Percentiles rank a stretch among this genome's conserved stretches.
These are phyloP conservation scores for Caerostris darwini DNA, from an alignment of 1,140 invertebrate species.

Conservation along the genomic window DNA sequence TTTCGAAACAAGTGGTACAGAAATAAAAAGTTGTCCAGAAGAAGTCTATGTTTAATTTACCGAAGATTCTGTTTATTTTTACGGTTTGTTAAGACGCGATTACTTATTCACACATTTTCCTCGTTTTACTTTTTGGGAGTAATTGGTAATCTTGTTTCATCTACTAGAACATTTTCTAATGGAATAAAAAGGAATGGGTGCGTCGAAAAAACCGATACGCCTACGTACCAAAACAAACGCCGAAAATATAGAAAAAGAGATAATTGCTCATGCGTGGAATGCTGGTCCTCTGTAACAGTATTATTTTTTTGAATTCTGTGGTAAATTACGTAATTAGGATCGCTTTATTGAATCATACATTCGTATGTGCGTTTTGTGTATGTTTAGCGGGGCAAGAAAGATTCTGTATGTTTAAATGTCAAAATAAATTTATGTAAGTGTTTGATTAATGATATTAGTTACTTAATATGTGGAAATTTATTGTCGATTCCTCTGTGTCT, in stretches of 20 bases:
- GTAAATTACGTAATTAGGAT: not conserved
- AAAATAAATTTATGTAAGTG: too few relatives aligned
- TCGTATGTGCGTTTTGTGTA: not conserved
- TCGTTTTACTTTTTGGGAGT: constrained; percentile 17
- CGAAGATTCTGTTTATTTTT: not conserved
- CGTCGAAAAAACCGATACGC: not conserved
- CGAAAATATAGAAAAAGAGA: constrained; percentile 7
- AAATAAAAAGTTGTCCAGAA: not conserved
- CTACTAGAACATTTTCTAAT: not conserved
- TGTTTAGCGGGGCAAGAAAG: too few relatives aligned
- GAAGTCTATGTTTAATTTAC: not conserved
- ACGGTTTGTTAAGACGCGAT: not conserved
- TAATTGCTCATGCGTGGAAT: not conserved
- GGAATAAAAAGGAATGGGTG: not conserved
- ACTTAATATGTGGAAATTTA: too few relatives aligned
- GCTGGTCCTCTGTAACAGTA: not conserved
- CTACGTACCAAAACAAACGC: not conserved
- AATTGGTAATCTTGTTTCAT: constrained; percentile 43
- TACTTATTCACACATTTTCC: constrained; percentile 19
- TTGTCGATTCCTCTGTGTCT: too few relatives aligned
- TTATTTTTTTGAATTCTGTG: not conserved
- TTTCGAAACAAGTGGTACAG: not conserved
- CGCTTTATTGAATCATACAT: not conserved
- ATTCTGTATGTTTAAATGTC: too few relatives aligned
- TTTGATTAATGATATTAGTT: too few relatives aligned